Percentiles rank a stretch among this genome's conserved stretches.
Conservation (phyloP, 2,797 vertebrate genomes). For the Galaxias olidus region DNA sequence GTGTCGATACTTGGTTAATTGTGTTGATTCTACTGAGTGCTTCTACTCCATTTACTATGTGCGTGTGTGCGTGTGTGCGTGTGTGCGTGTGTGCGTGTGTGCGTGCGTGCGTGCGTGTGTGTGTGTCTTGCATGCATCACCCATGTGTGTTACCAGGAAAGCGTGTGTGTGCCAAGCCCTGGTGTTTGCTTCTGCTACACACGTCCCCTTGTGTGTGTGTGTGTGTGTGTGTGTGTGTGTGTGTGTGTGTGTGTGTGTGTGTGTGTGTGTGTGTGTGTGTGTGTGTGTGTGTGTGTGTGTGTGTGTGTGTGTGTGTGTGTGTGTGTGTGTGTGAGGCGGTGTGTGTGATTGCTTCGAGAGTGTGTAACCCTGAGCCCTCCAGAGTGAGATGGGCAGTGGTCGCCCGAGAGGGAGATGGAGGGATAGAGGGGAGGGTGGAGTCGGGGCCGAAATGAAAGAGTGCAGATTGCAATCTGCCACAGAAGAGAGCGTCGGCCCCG, state of each 20-base stretch:
- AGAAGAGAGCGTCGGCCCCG: slow-evolving; percentile 34
- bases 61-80: slow-evolving; percentile 30
- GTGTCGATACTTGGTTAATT: slow-evolving; percentile 48
- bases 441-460: slow-evolving; percentile 30
- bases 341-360: background rate
- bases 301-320: slow-evolving; percentile 2
- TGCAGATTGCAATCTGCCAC: slow-evolving; percentile 32
- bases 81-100: slow-evolving; percentile 27
- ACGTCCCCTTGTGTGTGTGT: slow-evolving; percentile 2
- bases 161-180: slow-evolving; percentile 4
- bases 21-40: slow-evolving; percentile 34
- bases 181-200: too few relatives aligned
- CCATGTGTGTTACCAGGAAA: slow-evolving; percentile 1
- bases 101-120: slow-evolving; percentile 18
- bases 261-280: too few relatives aligned
- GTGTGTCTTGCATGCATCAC: background rate
- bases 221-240: slow-evolving; percentile 1
- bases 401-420: background rate
- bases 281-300: background rate
- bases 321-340: slow-evolving; percentile 4
- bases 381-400: background rate
- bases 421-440: slow-evolving; percentile 7
- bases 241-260: slow-evolving; percentile 9
- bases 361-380: background rate
- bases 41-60: slow-evolving; percentile 18